Evolutionary conservation across 2,797 vertebrate species (phyloP), one percentile per base, ranked within the genome.

Genomic region (Coilia nasus): DNA sequence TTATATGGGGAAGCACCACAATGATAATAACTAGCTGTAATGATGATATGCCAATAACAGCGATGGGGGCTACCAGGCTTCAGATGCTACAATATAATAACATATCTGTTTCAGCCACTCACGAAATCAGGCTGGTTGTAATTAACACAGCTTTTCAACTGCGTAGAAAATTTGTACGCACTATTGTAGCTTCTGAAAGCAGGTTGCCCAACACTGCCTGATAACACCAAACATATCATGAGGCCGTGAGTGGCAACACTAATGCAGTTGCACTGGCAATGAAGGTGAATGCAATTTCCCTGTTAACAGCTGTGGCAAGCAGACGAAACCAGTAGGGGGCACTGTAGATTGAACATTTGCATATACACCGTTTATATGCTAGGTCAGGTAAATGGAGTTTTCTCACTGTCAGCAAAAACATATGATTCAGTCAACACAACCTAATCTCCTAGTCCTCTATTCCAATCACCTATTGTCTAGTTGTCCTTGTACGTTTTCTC

Each of bases 221-320:
- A 54, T 54, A 54, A 54, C 14, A 54, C 14, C 14, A 10, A 4
- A 47, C 35, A 54, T 54, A 54, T 54, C 50, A 54, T 10, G 14
- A 54, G 50, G 50, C 50, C 50, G 3, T 54, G 50, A 54, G 50
- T 14, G 14, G 50, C 1, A 2, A 2, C 9, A 85, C 88, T 89
- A 91, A 87, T 81, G 82, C 44, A 59, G 35, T 84, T 82, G 64
- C 64, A n/a, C 62, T 23, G 84, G 84, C 46, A 14, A 14, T n/a
- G 31, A 59, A 75, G 80, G 28, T 88, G 35, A 85, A 86, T 44
- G 86, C 81, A 84, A 85, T 90, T 89, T 85, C 86, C 83, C 88
- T 87, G 91, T 87, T 87, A 90, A 83, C 89, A 50, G 6, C 84
- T 86, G 85, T 89, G 85, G 87, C 87, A 91, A 92, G 83, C 84